Percentiles rank a stretch among this genome's conserved stretches.
Conservation (phyloP, 2,113 vertebrate species). For the Coregonus clupeaformis region DNA sequence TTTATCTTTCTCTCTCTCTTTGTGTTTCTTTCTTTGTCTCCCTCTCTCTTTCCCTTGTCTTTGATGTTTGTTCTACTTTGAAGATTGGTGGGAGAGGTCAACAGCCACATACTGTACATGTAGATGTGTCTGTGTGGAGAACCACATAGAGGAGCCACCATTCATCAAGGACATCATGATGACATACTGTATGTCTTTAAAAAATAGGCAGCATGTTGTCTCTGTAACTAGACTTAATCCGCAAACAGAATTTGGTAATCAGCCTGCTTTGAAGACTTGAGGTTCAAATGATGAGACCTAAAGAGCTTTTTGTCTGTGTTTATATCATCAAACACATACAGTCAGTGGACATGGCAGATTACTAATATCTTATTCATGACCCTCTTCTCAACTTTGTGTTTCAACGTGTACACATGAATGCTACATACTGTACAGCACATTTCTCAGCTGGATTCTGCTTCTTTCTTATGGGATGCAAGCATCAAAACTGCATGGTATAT, state of each 20-base stretch:
- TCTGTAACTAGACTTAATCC: neutral
- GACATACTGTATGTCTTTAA: neutral
- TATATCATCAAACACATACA: neutral
- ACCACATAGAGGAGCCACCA: neutral
- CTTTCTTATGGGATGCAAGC: neutral
- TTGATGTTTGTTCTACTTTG: neutral
- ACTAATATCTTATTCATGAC: constrained; percentile 9
- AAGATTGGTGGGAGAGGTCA: neutral
- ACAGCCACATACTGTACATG: neutral
- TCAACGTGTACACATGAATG: neutral
- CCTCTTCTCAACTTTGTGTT: neutral
- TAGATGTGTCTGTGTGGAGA: neutral
- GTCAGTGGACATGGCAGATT: constrained; percentile 1
- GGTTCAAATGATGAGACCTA: neutral
- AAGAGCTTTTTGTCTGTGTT: neutral
- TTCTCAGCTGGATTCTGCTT: neutral
- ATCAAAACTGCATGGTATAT: neutral
- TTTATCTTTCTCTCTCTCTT: neutral
- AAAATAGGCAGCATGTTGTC: neutral
- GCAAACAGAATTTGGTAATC: neutral
- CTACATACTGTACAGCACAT: neutral
- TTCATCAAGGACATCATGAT: neutral
- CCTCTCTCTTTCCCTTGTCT: neutral
- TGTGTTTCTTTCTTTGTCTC: neutral
- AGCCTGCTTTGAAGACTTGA: neutral